These are phyloP conservation scores for Etheostoma spectabile DNA, from an alignment of 2,113 vertebrate species.

Conservation along the genomic window DNA sequence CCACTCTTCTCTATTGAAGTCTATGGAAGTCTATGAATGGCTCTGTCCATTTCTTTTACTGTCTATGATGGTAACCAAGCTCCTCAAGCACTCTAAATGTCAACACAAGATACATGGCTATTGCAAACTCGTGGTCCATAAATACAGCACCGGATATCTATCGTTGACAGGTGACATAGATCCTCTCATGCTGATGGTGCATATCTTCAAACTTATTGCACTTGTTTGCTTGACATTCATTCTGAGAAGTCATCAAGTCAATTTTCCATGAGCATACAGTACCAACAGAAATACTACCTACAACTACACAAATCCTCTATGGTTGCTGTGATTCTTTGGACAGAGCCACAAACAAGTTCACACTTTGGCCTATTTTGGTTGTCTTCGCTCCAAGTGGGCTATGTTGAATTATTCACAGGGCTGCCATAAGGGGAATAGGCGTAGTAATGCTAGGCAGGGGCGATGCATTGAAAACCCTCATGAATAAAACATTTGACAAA, in stretches of 20 bases:
- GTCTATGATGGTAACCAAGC: conserved; percentile 30
- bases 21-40: too few species aligned
- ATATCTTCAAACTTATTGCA: not conserved
- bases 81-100: conserved; percentile 43
- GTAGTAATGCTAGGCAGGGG: conserved; percentile 46
- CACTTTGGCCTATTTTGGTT: conserved; percentile 51
- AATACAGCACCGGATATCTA: conserved; percentile 33
- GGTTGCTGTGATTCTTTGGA: conserved; percentile 45
- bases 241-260: not conserved
- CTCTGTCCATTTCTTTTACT: too few species aligned
- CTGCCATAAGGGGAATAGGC: conserved; percentile 45
- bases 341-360: conserved; percentile 31
- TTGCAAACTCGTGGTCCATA: conserved; percentile 18
- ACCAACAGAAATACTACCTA: not conserved
- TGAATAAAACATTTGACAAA: conserved; percentile 72
- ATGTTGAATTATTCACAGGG: conserved; percentile 69
- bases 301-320: not conserved
- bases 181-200: conserved; percentile 13
- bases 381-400: conserved; percentile 5
- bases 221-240: not conserved
- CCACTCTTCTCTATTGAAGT: too few species aligned
- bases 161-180: conserved; percentile 33
- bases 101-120: conserved; percentile 51
- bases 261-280: not conserved
- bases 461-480: conserved; percentile 56